phyloP scores from a whole-genome alignment of 2,888 invertebrate genomes.

The Pristionchus maxplancki region DNA sequence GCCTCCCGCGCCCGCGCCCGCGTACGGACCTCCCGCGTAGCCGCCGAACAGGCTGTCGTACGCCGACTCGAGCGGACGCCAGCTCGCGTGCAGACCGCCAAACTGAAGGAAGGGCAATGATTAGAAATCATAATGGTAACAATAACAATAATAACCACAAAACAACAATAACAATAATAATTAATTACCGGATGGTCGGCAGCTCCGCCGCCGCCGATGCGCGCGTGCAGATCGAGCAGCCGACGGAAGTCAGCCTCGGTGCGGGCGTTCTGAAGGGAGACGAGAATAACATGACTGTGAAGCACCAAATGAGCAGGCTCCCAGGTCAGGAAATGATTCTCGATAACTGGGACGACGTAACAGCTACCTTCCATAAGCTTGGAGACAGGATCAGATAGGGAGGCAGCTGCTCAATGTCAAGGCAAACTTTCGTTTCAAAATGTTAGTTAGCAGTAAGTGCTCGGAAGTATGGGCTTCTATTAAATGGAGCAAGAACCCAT shows the following conservation, averaged over 20 bases:
- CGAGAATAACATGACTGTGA: neutral
- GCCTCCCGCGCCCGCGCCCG: neutral
- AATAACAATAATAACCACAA: neutral
- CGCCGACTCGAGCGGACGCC: neutral
- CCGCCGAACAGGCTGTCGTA: neutral
- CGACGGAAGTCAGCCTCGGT: slow-evolving; percentile 25
- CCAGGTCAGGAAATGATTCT: too few relatives aligned
- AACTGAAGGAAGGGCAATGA: neutral
- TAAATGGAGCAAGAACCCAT: neutral
- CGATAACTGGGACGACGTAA: too few relatives aligned
- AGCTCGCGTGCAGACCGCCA: slow-evolving; percentile 7
- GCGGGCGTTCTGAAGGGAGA: neutral
- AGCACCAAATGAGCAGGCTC: too few relatives aligned
- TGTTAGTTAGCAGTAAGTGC: neutral
- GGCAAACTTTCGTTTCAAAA: neutral
- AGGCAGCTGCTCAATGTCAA: too few relatives aligned
- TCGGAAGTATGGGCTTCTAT: neutral
- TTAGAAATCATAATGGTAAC: too few relatives aligned
- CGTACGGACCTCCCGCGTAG: neutral
- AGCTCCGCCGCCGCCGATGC: neutral
- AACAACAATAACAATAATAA: neutral
- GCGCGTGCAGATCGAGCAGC: slow-evolving; percentile 8
- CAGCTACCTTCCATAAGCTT: neutral
- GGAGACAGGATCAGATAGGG: neutral
- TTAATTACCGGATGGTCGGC: neutral